Evolutionary conservation across 2,797 vertebrate genomes (phyloP).

Genomic region (Pseudochirops corinnae): DNA sequence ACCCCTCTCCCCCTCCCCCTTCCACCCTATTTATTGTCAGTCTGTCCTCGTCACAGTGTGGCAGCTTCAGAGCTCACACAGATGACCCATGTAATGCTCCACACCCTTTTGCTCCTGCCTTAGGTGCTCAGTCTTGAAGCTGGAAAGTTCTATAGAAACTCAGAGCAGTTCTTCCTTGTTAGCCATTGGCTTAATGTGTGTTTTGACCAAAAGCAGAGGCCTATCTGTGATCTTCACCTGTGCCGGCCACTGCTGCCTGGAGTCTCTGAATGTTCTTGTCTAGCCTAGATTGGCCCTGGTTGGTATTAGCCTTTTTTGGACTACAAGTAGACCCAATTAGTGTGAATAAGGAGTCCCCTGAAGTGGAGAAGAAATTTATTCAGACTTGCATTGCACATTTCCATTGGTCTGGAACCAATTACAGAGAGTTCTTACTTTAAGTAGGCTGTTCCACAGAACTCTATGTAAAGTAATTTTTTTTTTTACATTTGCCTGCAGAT

Average conservation of each 20-base stretch:
- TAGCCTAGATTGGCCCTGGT: neutral
- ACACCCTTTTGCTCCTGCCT: neutral
- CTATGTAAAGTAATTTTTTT: neutral
- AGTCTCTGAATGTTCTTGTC: neutral
- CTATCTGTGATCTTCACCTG: neutral
- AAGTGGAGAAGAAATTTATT: neutral
- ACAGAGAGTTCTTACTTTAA: neutral
- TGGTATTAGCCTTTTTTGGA: neutral
- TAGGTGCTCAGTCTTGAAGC: neutral
- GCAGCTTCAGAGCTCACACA: neutral
- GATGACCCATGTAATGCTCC: neutral
- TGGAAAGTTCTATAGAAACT: neutral
- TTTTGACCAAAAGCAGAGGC: neutral
- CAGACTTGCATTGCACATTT: neutral
- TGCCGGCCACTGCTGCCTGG: neutral
- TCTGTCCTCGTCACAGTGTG: neutral
- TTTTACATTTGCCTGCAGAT: neutral
- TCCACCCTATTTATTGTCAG: neutral
- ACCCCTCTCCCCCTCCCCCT: neutral
- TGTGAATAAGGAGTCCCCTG: neutral
- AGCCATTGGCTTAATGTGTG: neutral
- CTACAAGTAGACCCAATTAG: neutral
- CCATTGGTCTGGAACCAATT: neutral
- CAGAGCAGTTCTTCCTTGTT: neutral
- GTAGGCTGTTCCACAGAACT: neutral